Evolutionary conservation across 1,140 invertebrate species (phyloP).

Genomic region (Glossosoma conforme): DNA sequence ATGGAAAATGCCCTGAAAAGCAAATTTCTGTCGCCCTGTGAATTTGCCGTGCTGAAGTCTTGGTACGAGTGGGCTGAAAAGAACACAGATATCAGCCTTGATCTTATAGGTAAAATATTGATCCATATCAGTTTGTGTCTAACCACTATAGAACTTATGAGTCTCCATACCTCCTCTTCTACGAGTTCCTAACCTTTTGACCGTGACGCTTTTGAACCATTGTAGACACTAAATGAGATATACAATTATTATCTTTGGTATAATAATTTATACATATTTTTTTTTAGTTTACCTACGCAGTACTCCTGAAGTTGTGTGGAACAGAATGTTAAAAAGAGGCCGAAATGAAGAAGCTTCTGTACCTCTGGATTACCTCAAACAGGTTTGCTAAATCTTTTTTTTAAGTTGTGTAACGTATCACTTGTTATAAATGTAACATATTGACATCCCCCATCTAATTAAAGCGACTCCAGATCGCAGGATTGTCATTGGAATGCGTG

Average conservation of each 20-base stretch:
- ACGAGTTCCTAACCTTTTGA: too few relatives aligned
- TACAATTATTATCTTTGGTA: too few relatives aligned
- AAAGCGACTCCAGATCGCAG: background rate
- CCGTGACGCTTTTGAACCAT: too few relatives aligned
- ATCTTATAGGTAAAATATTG: conserved; percentile 84
- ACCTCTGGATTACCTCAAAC: conserved; percentile 68
- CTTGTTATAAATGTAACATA: background rate
- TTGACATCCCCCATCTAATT: background rate
- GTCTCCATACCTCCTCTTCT: too few relatives aligned
- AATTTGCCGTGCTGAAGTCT: conserved; percentile 67
- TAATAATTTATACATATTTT: background rate
- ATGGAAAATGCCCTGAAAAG: conserved; percentile 69
- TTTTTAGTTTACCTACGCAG: conserved; percentile 79
- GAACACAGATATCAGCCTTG: conserved; percentile 66
- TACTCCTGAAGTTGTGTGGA: conserved; percentile 73
- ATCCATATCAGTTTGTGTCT: too few relatives aligned
- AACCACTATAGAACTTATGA: too few relatives aligned
- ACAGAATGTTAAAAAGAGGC: conserved; percentile 69
- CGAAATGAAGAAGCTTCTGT: conserved; percentile 74
- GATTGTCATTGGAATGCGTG: background rate
- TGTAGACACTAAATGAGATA: too few relatives aligned
- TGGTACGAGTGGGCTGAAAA: conserved; percentile 79
- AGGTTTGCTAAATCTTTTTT: conserved; percentile 49
- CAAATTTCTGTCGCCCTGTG: conserved; percentile 48
- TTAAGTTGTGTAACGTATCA: too few relatives aligned